Evolutionary conservation across 2,888 invertebrate species (phyloP), one percentile per base, ranked within the genome.

Genomic region (Apomyelois bistriatella): DNA sequence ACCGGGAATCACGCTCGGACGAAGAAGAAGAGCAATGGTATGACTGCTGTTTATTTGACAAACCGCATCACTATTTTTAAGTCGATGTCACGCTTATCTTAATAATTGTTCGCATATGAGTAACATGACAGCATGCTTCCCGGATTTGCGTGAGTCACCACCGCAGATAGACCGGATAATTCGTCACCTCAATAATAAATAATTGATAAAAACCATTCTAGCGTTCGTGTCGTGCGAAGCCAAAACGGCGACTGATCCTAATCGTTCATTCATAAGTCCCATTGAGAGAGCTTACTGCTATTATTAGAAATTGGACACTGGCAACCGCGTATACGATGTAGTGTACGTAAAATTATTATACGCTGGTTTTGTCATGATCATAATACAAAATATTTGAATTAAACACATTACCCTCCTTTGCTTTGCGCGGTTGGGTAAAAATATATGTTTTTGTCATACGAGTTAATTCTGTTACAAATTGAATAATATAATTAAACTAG

Each of bases 21-120:
- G n/a, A n/a, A n/a, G 22, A 5, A 22, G 22, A 22, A 22, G 22
- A 22, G n/a, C 22, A 3, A 22, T 5, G 2, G 5, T 22, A 22
- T n/a, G 22, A 22, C 22, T 22, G 5, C 2, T 3, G 7, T n/a
- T 9, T 8, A 32, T 30, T 50, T 38, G 3, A 9, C 17, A 41
- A 17, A 41, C 16, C 41, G 15, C 15, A 30, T 2, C 7, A 8
- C 32, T 46, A 32, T 46, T 32, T 46, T 30, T 46, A 32, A 32
- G 32, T 4, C 46, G 9, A 46, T 32, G 15, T 46, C 32, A 46
- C 43, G 15, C 46, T 46, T 46, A 46, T 46, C 35, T 10, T 9
- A 32, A 50, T 50, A 32, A 50, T 50, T 50, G 32, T 32, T 10
- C 32, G 35, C 46, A 32, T 41, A 41, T 32, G 50, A 50, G 22